Conservation (phyloP, 2,888 invertebrate species). For the Drosophila diplacantha region DNA sequence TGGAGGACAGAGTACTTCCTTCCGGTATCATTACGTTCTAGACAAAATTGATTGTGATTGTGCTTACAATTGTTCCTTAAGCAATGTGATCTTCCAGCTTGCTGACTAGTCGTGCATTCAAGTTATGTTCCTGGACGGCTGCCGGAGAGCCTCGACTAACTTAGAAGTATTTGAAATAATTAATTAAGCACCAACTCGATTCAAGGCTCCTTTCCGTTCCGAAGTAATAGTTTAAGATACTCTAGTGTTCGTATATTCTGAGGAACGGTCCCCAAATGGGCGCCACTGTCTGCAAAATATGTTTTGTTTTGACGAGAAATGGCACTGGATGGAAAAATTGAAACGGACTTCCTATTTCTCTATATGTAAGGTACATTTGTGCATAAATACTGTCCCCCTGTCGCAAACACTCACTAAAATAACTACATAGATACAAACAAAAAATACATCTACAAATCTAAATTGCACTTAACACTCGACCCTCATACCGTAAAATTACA, state of each 20-base stretch:
- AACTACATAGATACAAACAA: conserved; percentile 30
- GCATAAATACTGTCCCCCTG: conserved; percentile 65
- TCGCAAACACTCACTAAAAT: conserved; percentile 23
- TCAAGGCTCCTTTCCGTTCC: conserved; percentile 60
- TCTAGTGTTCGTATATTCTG: conserved; percentile 8
- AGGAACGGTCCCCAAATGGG: conserved; percentile 12
- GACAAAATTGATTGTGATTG: conserved; percentile 24
- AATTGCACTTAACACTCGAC: conserved; percentile 54
- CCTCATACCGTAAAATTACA: conserved; percentile 43
- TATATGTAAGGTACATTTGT: conserved; percentile 64
- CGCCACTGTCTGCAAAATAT: conserved; percentile 37
- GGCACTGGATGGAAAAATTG: conserved; percentile 71
- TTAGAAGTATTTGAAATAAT: conserved; percentile 47
- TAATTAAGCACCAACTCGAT: conserved; percentile 70
- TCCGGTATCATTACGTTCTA: conserved; percentile 6
- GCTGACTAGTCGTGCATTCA: conserved; percentile 66
- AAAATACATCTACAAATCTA: conserved; percentile 46
- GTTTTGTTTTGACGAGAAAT: conserved; percentile 39
- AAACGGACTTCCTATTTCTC: conserved; percentile 57
- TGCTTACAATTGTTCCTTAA: conserved; percentile 47
- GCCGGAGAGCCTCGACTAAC: conserved; percentile 36
- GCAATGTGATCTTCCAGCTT: conserved; percentile 49
- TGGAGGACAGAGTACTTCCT: conserved; percentile 6
- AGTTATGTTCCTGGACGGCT: conserved; percentile 32
- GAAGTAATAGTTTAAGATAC: conserved; percentile 31